Evolutionary conservation across 1,140 invertebrate genomes (phyloP), one percentile per base, ranked within the genome.

Genomic region (Scaptomyza hsui): DNA sequence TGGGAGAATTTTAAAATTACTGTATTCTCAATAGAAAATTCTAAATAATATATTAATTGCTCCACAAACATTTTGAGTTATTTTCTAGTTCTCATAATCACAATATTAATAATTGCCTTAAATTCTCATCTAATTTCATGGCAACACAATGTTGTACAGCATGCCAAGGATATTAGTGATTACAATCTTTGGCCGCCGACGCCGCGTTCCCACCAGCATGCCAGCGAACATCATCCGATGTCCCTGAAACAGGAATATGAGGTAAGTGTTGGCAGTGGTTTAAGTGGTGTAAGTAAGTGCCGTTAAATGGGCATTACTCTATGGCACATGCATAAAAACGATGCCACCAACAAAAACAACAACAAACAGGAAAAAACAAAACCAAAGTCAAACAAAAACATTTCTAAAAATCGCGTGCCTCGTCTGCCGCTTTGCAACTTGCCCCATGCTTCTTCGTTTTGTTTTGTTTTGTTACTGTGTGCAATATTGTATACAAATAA

Each of bases 181-280:
- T 94, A 94, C 82, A 93, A 93, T 82, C 93, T 93, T 92, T 94
- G 93, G 93, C 93, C 93, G 41, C 93, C 93, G 53, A 92, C 90
- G 41, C 86, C 93, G 89, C 92, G 93, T 65, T 93, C 93, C 64
- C 91, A 93, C 72, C 81, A 85, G 74, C 81, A 88, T 88, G 81
- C 81, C 73, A 85, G 78, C 70, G 81, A 85, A 56, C 81, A 85
- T 69, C 81, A 85, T 51, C 81, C 81, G 69, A 94, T 94, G 93
- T 92, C 93, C 80, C 93, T 94, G 92, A 94, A 94, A 81, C 93
- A 94, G 89, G 93, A 93, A 89, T 94, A 94, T 81, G 93, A 94
- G 93, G 93, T 94, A 91, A 92, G 91, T 80, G 68, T 10, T 41
- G 29, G 55, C 16, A 21, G 37, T 26, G 16, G 39, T 18, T 93